Evolutionary conservation across 2,888 invertebrate genomes (phyloP), one percentile per base, ranked within the genome.

Genomic region (Scaptomyza tumidula): DNA sequence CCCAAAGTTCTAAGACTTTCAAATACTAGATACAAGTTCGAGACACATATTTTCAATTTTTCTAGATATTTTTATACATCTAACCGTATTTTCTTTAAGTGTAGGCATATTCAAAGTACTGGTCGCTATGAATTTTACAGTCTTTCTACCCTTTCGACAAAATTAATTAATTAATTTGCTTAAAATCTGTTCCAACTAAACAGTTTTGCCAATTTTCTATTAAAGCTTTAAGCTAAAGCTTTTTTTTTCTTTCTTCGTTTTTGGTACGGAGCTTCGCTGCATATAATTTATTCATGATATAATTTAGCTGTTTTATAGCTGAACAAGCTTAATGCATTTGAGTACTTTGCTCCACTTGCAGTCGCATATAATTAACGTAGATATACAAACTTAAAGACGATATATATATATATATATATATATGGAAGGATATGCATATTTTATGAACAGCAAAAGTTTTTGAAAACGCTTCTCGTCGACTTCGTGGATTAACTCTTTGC

Each of bases 321-420:
- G 41, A 41, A 41, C 41, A 41, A 41, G 44, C 24, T 24, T 6
- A 39, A 11, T 11, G 13, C 35, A 31, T 27, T 27, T 50, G 29
- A 62, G 37, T 61, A 24, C 7, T 46, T 56, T 46, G 24, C 45
- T 27, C 39, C 13, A 44, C 11, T 63, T 44, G 11, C 10, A 61
- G 39, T 59, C 46, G 41, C 33, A 16, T 16, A n/a, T 27, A 62
- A 62, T 63, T 49, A 62, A 35, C 49, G 19, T 44, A 49, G n/a
- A 62, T 62, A 61, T 56, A 55, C 35, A 13, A 31, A 14, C 35
- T 24, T 57, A 31, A 16, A 41, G 1, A 5, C 5, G 43, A 7
- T 6, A 33, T 31, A 33, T 49, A 33, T 35, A 6, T 3, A 33
- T 31, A 9, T 33, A 33, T 50, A 35, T 6, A 7, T 33, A 6